A percentile compares a stretch with the other conserved stretches of the same genome.
phyloP scores from a whole-genome alignment of 1,140 invertebrate genomes.

The Drosophila ironensis region DNA sequence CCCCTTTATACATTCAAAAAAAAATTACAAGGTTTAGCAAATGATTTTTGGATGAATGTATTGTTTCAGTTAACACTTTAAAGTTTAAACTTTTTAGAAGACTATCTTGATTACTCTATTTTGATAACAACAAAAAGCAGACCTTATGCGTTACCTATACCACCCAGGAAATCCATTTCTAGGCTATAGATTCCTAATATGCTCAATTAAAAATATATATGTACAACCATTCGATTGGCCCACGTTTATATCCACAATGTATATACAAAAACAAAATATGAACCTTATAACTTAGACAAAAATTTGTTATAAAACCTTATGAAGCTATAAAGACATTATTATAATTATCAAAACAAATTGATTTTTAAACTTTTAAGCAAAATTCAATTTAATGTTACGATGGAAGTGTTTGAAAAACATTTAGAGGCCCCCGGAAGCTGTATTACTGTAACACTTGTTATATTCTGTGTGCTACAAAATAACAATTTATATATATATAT shows the following conservation, averaged over 20 bases:
- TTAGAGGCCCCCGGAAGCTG: slow-evolving; percentile 63
- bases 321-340: slow-evolving; percentile 26
- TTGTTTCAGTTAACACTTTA: background rate
- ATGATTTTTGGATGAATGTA: background rate
- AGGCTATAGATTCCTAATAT: slow-evolving; percentile 20
- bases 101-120: no score
- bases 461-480: slow-evolving; percentile 68
- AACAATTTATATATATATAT: slow-evolving; percentile 16
- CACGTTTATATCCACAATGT: slow-evolving; percentile 36
- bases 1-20: background rate
- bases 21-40: background rate
- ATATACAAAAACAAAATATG: slow-evolving; percentile 44
- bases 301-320: slow-evolving; percentile 59
- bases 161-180: no score
- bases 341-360: slow-evolving; percentile 11
- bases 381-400: slow-evolving; percentile 58
- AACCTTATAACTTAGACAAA: slow-evolving; percentile 54
- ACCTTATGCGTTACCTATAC: no score
- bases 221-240: slow-evolving; percentile 13
- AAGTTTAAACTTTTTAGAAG: background rate
- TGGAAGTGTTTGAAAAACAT: slow-evolving; percentile 70
- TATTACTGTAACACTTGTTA: slow-evolving; percentile 77
- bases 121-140: no score
- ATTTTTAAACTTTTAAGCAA: slow-evolving; percentile 50
- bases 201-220: slow-evolving; percentile 50